A percentile compares a stretch with the other conserved stretches of the same genome.
phyloP scores from a whole-genome alignment of 2,113 vertebrate genomes.

The Megaceryle torquata region DNA sequence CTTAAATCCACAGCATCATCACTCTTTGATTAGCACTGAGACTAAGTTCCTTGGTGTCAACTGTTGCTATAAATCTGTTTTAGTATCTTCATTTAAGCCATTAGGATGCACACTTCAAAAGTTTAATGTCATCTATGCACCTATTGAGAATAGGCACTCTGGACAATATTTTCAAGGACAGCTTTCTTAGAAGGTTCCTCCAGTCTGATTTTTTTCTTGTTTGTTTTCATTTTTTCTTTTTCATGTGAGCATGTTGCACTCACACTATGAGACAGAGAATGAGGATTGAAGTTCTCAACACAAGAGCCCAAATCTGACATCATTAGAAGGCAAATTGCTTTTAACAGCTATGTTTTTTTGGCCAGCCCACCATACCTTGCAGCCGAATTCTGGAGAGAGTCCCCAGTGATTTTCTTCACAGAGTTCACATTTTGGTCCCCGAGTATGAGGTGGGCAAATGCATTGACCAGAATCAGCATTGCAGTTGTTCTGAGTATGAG shows the following conservation, averaged over 20 bases:
- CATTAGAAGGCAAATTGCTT: not conserved
- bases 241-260: not conserved
- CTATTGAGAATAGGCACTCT: not conserved
- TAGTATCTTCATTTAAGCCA: not conserved
- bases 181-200: not conserved
- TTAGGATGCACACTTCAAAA: not conserved
- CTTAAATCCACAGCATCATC: not conserved
- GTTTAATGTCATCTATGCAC: not conserved
- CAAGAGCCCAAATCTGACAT: not conserved
- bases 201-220: not conserved
- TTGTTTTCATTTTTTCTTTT: not conserved
- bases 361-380: slow-evolving; percentile 77
- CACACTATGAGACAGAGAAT: not conserved
- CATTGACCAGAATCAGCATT: slow-evolving; percentile 81
- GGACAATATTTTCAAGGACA: not conserved
- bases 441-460: slow-evolving; percentile 86
- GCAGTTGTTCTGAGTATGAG: slow-evolving; percentile 88
- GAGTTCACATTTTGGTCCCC: slow-evolving; percentile 79
- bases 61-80: not conserved
- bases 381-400: slow-evolving; percentile 78
- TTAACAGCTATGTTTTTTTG: not conserved
- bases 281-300: not conserved
- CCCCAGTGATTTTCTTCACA: slow-evolving; percentile 86
- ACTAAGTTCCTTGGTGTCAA: not conserved
- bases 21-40: not conserved